Evolutionary conservation across 2,113 vertebrate genomes (phyloP).

Genomic region (Tragelaphus scriptus): DNA sequence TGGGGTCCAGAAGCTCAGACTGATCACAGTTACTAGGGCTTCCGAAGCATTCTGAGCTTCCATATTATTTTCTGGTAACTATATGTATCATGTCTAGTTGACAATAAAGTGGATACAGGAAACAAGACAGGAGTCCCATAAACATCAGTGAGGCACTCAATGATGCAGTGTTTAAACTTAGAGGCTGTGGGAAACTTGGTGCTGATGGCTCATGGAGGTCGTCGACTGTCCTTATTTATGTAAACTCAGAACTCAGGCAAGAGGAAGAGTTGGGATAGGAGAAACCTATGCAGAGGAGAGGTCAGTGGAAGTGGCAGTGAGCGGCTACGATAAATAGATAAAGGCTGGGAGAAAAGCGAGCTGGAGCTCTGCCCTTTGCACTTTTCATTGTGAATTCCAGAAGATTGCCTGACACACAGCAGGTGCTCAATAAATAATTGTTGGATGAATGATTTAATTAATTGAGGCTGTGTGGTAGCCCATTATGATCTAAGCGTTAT

Average conservation of each 20-base stretch:
- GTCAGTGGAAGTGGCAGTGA: background rate
- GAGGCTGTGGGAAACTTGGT: background rate
- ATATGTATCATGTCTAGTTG: background rate
- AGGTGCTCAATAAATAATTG: background rate
- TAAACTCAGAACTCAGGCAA: background rate
- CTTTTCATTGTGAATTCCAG: background rate
- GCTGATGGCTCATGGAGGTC: fast-evolving
- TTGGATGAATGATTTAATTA: conserved; percentile 8
- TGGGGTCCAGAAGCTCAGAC: background rate
- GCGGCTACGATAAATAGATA: background rate
- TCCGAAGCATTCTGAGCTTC: background rate
- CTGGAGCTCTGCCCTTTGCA: background rate
- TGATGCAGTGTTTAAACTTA: background rate
- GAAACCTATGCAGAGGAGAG: fast-evolving
- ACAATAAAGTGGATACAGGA: background rate
- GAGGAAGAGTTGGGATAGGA: background rate
- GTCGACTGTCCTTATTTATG: background rate
- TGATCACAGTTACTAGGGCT: too few species aligned
- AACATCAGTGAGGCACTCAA: background rate
- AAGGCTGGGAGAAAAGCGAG: background rate
- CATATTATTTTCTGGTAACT: background rate
- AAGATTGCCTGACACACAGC: background rate
- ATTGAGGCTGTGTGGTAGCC: background rate
- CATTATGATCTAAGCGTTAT: background rate
- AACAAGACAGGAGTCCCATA: background rate